Conservation (phyloP, 2,113 vertebrate genomes). For the Chloroceryle aenea region DNA sequence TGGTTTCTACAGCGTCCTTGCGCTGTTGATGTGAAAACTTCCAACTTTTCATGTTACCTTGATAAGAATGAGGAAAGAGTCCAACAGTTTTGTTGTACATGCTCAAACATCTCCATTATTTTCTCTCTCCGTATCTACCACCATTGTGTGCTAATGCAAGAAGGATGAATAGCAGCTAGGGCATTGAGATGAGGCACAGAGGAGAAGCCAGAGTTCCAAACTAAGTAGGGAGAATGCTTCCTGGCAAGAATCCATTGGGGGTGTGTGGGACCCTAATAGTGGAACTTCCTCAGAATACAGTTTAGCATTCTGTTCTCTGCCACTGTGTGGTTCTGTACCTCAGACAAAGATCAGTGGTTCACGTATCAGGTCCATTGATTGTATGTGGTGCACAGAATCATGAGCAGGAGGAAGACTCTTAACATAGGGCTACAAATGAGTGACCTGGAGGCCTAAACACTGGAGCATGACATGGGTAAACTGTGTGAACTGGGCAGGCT, state of each 20-base stretch:
- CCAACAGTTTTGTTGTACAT: neutral
- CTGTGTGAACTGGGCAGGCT: neutral
- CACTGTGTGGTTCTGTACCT: neutral
- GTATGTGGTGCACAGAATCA: neutral
- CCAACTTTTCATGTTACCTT: neutral
- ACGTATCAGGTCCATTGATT: neutral
- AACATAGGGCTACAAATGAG: neutral
- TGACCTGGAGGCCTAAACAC: neutral
- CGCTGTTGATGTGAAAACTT: neutral
- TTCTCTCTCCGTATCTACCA: neutral
- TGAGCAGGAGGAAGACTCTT: neutral
- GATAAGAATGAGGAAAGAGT: neutral
- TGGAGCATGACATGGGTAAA: neutral
- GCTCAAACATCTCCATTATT: neutral
- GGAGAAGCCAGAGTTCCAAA: neutral
- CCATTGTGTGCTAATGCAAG: neutral
- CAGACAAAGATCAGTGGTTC: neutral
- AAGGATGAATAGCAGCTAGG: neutral
- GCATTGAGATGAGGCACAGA: accelerated
- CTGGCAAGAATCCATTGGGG: neutral
- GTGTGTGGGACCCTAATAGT: accelerated
- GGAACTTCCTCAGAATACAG: neutral
- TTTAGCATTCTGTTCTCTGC: neutral
- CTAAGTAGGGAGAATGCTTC: neutral
- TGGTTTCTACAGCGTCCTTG: neutral